phyloP scores from a whole-genome alignment of 2,888 invertebrate genomes.

The Catocala fraxini region DNA sequence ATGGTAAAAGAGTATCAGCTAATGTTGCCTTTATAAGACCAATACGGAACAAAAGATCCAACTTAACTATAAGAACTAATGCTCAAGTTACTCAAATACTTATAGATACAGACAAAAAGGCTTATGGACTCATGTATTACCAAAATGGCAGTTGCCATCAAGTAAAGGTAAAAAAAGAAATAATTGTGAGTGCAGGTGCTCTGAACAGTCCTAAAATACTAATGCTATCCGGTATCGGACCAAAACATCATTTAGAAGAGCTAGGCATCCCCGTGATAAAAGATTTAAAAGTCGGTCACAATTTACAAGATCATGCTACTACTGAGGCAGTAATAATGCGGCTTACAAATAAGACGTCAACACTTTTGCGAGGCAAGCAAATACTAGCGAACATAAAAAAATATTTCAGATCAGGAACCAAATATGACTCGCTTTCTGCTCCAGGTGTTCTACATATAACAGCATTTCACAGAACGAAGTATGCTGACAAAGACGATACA shows the following conservation, averaged over 20 bases:
- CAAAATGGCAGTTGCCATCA: constrained; percentile 55
- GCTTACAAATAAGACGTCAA: constrained; percentile 84
- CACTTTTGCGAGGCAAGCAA: constrained; percentile 67
- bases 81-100: constrained; percentile 86
- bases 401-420: constrained; percentile 66
- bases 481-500: constrained; percentile 78
- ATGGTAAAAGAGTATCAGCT: constrained; percentile 88
- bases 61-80: constrained; percentile 80
- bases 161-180: constrained; percentile 84
- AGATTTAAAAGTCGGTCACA: constrained; percentile 90
- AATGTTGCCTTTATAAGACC: constrained; percentile 90
- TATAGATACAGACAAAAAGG: constrained; percentile 75
- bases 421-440: constrained; percentile 79
- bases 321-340: constrained; percentile 84
- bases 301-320: constrained; percentile 91
- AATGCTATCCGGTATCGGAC: constrained; percentile 90
- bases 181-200: constrained; percentile 88
- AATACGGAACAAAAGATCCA: constrained; percentile 82
- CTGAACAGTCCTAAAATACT: constrained; percentile 88
- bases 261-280: constrained; percentile 85
- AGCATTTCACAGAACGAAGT: constrained; percentile 87
- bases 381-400: constrained; percentile 69
- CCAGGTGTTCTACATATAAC: constrained; percentile 86
- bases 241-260: constrained; percentile 75
- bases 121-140: constrained; percentile 67